phyloP scores from a whole-genome alignment of 2,113 vertebrate genomes.

The Leiothrix lutea region DNA sequence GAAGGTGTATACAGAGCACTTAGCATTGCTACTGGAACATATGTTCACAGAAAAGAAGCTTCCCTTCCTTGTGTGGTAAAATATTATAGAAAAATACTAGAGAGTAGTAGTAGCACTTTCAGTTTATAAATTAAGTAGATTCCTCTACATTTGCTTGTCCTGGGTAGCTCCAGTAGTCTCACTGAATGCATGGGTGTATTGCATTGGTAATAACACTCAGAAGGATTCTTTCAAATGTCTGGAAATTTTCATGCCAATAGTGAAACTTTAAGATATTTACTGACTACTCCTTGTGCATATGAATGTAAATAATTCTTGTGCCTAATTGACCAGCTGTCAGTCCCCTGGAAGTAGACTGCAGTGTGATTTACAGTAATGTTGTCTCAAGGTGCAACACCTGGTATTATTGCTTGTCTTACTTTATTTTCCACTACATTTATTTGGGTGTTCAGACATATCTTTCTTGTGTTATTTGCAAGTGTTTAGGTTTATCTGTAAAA shows the following conservation, averaged over 20 bases:
- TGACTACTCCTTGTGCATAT: not conserved
- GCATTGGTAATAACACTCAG: not conserved
- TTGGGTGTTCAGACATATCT: not conserved
- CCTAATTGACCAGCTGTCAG: not conserved
- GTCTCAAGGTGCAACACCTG: not conserved
- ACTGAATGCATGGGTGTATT: not conserved
- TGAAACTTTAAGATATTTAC: not conserved
- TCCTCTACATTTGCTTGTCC: not conserved
- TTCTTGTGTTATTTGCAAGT: not conserved
- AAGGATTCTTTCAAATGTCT: not conserved
- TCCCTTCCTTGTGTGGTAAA: conserved; percentile 24
- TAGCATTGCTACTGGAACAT: conserved; percentile 74
- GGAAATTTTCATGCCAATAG: not conserved
- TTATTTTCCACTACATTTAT: not conserved
- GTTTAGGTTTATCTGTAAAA: not conserved
- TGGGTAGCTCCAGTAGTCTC: not conserved
- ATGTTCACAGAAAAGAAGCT: conserved; percentile 32
- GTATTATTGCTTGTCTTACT: not conserved
- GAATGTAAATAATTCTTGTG: not conserved
- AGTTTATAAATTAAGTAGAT: not conserved
- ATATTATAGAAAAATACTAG: not conserved
- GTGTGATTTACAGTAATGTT: not conserved
- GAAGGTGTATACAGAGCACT: conserved; percentile 87
- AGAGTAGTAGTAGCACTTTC: not conserved
- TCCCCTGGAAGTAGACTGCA: not conserved